phyloP scores from a whole-genome alignment of 2,888 invertebrate genomes.

The Agonum fuliginosum region DNA sequence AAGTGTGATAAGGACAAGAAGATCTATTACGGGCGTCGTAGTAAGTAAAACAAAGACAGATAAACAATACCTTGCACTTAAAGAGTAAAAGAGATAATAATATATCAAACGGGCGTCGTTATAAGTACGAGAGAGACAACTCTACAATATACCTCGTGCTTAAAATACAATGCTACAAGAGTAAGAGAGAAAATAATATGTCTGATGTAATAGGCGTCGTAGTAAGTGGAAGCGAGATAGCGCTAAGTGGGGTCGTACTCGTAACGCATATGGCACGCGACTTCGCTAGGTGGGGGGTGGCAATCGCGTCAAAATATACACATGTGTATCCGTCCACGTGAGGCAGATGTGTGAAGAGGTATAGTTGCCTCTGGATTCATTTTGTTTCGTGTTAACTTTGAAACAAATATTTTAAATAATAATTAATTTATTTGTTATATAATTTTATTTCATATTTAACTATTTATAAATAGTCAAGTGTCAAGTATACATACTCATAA shows the following conservation, averaged over 20 bases:
- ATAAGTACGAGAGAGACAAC: neutral
- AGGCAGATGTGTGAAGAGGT: neutral
- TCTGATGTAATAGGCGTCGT: neutral
- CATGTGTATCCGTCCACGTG: neutral
- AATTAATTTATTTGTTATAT: too few relatives aligned
- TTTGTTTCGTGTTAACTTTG: too few relatives aligned
- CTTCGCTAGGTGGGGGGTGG: neutral
- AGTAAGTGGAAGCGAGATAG: neutral
- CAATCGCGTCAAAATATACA: conserved; percentile 18
- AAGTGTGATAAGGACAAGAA: neutral
- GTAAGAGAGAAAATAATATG: too few relatives aligned
- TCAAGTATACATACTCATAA: too few relatives aligned
- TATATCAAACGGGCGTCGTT: neutral
- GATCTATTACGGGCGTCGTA: neutral
- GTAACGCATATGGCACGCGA: conserved; percentile 13
- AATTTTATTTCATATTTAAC: too few relatives aligned
- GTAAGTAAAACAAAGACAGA: neutral
- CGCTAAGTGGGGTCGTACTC: neutral
- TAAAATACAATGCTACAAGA: too few relatives aligned
- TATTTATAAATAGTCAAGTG: too few relatives aligned
- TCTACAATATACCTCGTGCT: too few relatives aligned
- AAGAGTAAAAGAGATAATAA: too few relatives aligned
- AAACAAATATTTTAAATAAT: too few relatives aligned
- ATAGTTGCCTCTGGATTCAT: too few relatives aligned
- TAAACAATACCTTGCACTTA: neutral